Conservation (phyloP, 2,113 vertebrate species). For the Podarcis muralis region DNA sequence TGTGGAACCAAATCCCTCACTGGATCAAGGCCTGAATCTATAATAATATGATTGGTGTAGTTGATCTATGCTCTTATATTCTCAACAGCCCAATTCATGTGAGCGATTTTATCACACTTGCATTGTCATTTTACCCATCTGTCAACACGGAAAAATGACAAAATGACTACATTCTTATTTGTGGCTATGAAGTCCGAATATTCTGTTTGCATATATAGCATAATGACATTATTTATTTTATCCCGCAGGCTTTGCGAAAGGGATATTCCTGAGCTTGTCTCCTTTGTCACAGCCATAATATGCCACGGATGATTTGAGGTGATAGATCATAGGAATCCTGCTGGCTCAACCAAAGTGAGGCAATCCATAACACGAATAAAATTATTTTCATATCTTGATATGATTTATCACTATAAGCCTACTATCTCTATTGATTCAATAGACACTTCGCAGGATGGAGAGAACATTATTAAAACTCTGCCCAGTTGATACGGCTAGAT, state of each 20-base stretch:
- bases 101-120: neutral
- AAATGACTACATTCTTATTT: neutral
- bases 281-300: slow-evolving; percentile 38
- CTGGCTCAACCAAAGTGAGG: slow-evolving; percentile 43
- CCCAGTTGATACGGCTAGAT: slow-evolving; percentile 2
- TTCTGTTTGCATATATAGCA: slow-evolving; percentile 5
- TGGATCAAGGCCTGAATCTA: neutral
- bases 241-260: slow-evolving; percentile 19
- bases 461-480: slow-evolving; percentile 40
- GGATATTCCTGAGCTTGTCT: slow-evolving; percentile 14
- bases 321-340: slow-evolving; percentile 29
- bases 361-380: slow-evolving; percentile 23
- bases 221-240: slow-evolving; percentile 15
- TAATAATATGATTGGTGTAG: neutral
- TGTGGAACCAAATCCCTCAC: neutral
- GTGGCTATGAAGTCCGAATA: neutral
- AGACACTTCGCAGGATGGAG: slow-evolving; percentile 9
- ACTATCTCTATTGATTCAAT: slow-evolving; percentile 41
- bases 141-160: neutral
- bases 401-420: slow-evolving; percentile 34
- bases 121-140: neutral
- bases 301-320: slow-evolving; percentile 20
- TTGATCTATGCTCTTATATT: neutral
- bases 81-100: neutral
- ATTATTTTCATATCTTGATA: slow-evolving; percentile 30